phyloP scores from a whole-genome alignment of 2,888 invertebrate genomes.

The Pogonocherus hispidulus region DNA sequence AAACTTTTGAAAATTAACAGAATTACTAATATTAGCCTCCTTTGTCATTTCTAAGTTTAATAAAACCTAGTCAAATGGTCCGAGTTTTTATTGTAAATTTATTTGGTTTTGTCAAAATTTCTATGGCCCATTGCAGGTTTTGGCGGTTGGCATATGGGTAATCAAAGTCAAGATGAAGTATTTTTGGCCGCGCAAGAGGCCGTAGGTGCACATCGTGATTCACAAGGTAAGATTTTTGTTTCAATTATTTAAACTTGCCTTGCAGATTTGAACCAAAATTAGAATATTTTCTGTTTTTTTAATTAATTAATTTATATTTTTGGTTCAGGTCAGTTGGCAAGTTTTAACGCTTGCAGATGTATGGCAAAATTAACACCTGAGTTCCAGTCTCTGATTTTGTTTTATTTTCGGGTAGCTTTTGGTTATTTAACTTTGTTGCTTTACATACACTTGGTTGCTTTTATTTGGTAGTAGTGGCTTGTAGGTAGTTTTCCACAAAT shows the following conservation, averaged over 20 bases:
- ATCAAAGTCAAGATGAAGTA: constrained; percentile 87
- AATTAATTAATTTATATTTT: constrained; percentile 24
- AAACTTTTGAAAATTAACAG: not conserved
- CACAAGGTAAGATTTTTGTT: constrained; percentile 87
- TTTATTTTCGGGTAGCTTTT: constrained; percentile 59
- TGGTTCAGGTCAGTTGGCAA: constrained; percentile 50
- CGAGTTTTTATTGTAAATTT: not conserved
- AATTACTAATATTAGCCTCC: constrained; percentile 7
- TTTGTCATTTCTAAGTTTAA: not conserved
- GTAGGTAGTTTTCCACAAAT: constrained; percentile 44
- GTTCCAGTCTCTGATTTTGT: constrained; percentile 68
- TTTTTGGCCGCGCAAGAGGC: constrained; percentile 87
- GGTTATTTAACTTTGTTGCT: constrained; percentile 56
- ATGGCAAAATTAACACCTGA: constrained; percentile 67
- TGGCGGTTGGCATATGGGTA: constrained; percentile 87
- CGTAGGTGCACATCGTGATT: constrained; percentile 85
- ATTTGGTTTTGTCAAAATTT: constrained; percentile 27
- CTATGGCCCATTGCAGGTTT: constrained; percentile 73
- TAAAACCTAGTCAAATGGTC: not conserved
- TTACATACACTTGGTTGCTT: constrained; percentile 58
- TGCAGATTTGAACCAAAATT: constrained; percentile 49
- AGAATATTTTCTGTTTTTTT: not conserved
- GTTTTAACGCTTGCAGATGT: constrained; percentile 59
- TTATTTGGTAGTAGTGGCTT: constrained; percentile 52
- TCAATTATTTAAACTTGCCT: constrained; percentile 57